Base-by-base conservation (phyloP, 1,140 invertebrate genomes). In the Spodoptera litura region DNA sequence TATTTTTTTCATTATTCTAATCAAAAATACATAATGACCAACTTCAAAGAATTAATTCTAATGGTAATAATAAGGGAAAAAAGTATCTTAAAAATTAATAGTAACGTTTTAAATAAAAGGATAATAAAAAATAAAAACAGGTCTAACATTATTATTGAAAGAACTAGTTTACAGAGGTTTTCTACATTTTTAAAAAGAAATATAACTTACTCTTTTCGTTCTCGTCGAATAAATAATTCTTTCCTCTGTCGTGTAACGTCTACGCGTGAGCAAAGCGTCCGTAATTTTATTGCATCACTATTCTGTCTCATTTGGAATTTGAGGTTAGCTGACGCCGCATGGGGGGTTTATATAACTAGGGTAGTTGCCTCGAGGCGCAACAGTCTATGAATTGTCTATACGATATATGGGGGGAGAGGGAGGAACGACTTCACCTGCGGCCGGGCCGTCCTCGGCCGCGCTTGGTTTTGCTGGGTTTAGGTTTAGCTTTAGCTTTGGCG, bases 31-130 rank as follows among this genome's bases (percentile, higher is more conserved):
- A 89, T 85, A 89, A 88, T 89, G 90, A 92, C 85, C 87, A 92
- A 91, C 88, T 81, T 89, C 81, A 89, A 89, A 88, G 74, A 88
- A 88, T 90, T 94, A 93, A 83, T 31, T 88, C 91, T 94, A 94
- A 91, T 94, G 93, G 93, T 94, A 94, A 91, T 89, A 85, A 83
- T 84, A 85, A 52, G 81, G 82, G 85, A 75, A 88, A 89, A 89
- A 87, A 83, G 85, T 87, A 83, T 87, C 88, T 91, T 94, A 93
- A 89, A 89, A 91, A 91, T 85, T 92, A 91, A 93, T 93, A 93
- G 89, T 93, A 93, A 94, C 91, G 89, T 0, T 31, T 92, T 90
- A 93, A 89, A 90, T 91, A 93, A 88, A 84, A 80, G 83, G 31
- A 31, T 31, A 31, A 88, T 88, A 87, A 84, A 88, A 90, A 90